phyloP scores from a whole-genome alignment of 2,113 vertebrate species.

The Osmerus eperlanus region DNA sequence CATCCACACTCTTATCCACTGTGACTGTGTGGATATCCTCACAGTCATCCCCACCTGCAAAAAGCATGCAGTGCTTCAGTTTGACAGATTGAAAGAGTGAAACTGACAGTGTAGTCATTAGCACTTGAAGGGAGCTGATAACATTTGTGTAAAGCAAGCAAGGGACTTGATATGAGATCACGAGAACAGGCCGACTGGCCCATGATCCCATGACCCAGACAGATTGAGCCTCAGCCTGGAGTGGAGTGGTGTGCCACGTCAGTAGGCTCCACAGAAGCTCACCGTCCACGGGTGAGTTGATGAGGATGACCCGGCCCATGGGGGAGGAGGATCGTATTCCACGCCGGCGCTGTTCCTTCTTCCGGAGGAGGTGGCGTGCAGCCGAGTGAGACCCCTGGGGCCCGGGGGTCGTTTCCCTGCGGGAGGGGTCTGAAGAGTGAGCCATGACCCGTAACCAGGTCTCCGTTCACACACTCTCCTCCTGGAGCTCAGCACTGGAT shows the following conservation, averaged over 20 bases:
- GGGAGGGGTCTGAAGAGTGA: constrained; percentile 70
- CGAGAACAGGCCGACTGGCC: not conserved
- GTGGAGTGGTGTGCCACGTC: not conserved
- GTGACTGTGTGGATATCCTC: constrained; percentile 87
- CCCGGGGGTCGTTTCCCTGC: constrained; percentile 71
- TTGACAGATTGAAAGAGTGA: not conserved
- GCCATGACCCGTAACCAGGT: constrained; percentile 75
- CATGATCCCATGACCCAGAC: not conserved
- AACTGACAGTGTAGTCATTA: not conserved
- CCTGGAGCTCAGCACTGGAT: constrained; percentile 48
- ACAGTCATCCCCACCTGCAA: constrained; percentile 66
- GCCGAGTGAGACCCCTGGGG: constrained; percentile 77
- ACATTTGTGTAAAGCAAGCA: no score
- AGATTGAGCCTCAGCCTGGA: not conserved
- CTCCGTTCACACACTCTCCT: constrained; percentile 56
- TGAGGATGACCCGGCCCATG: constrained; percentile 95
- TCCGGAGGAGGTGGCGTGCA: constrained; percentile 79
- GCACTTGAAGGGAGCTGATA: no score
- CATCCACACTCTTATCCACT: constrained; percentile 84
- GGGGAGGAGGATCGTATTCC: constrained; percentile 82
- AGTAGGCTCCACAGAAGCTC: constrained; percentile 11
- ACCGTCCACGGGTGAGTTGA: constrained; percentile 94
- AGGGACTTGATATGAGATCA: no score
- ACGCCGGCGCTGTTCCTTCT: constrained; percentile 82
- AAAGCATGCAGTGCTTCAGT: not conserved